These are phyloP conservation scores for Brachylomia viminalis DNA, from an alignment of 2,888 invertebrate species.

Conservation along the genomic window DNA sequence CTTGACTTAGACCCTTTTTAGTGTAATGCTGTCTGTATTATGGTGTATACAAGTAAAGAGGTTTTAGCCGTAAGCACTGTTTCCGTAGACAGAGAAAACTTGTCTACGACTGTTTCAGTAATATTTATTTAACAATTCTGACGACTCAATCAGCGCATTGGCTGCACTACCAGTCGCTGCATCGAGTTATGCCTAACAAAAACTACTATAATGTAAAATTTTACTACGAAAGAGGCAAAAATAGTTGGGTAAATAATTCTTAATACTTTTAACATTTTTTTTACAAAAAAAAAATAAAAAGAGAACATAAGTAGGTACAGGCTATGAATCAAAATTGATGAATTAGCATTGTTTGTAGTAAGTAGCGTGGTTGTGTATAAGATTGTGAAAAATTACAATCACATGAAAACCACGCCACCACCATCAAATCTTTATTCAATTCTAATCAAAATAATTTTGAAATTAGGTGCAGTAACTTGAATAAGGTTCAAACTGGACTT, in stretches of 20 bases:
- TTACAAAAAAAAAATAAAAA: too few species aligned
- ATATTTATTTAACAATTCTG: background rate
- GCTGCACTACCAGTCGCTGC: background rate
- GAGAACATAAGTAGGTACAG: too few species aligned
- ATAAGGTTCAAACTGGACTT: background rate
- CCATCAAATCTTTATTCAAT: too few species aligned
- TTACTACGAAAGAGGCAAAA: background rate
- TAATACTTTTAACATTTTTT: too few species aligned
- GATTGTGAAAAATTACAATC: too few species aligned
- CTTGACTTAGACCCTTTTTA: constrained; percentile 26
- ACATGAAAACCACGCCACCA: too few species aligned
- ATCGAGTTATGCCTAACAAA: background rate
- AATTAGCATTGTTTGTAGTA: too few species aligned
- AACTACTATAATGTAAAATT: background rate
- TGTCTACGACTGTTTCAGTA: too few species aligned
- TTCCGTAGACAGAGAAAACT: too few species aligned
- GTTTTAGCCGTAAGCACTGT: background rate
- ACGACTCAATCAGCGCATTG: background rate
- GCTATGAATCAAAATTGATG: too few species aligned
- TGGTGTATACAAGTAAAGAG: background rate
- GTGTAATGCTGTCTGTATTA: constrained; percentile 14
- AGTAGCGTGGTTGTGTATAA: too few species aligned
- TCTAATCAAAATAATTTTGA: background rate
- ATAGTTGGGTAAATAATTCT: too few species aligned
- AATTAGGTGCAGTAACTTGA: background rate